These are phyloP conservation scores for Galagoides demidoff DNA, from an alignment of 2,797 vertebrate genomes.

Conservation along the genomic window DNA sequence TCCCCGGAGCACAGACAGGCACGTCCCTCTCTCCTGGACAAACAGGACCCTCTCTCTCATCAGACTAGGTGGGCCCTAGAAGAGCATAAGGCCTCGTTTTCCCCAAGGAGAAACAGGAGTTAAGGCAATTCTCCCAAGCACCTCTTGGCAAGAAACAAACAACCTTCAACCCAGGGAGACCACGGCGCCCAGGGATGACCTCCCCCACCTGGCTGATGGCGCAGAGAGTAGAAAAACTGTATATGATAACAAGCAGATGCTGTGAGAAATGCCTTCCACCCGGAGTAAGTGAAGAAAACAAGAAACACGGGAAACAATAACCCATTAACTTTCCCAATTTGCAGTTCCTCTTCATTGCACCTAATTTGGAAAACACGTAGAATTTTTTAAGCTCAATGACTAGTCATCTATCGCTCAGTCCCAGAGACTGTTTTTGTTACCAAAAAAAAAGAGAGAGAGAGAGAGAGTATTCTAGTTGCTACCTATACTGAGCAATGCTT, in stretches of 20 bases:
- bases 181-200: background rate
- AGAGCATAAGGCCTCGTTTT: background rate
- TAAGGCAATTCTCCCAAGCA: background rate
- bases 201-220: background rate
- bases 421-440: conserved; percentile 54
- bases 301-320: conserved; percentile 56
- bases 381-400: conserved; percentile 72
- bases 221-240: background rate
- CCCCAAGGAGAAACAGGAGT: background rate
- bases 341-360: conserved; percentile 69
- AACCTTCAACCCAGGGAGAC: conserved; percentile 1
- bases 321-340: conserved; percentile 70
- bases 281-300: conserved; percentile 49
- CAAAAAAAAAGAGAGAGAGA: background rate
- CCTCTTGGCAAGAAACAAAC: background rate
- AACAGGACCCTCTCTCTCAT: background rate
- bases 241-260: background rate
- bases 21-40: background rate
- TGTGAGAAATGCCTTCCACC: conserved; percentile 49
- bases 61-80: background rate
- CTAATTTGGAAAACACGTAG: conserved; percentile 75
- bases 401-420: conserved; percentile 63
- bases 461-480: background rate
- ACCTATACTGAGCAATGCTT: conserved; percentile 11
- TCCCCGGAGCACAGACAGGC: background rate